Conservation (phyloP, 2,113 vertebrate genomes). For the Microcebus lehilahytsara region DNA sequence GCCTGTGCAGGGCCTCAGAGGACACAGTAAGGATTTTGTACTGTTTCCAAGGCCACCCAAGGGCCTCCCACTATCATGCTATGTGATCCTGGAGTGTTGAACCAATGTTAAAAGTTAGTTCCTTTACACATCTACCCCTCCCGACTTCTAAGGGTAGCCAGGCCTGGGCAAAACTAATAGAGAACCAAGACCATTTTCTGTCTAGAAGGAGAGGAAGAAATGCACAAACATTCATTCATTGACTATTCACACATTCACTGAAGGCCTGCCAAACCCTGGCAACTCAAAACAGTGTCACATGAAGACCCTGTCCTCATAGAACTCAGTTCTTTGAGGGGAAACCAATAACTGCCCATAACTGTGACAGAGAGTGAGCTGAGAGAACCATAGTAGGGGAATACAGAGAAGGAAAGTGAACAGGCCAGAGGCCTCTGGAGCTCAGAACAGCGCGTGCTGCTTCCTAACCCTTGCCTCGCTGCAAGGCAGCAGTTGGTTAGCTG, state of each 20-base stretch:
- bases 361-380: not conserved
- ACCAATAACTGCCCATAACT: not conserved
- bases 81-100: not conserved
- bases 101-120: not conserved
- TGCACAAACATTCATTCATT: not conserved
- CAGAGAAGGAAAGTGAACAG: not conserved
- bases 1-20: not conserved
- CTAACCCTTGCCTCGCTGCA: not conserved
- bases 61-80: not conserved
- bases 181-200: slow-evolving; percentile 3
- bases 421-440: not conserved
- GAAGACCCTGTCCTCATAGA: not conserved
- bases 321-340: not conserved
- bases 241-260: not conserved
- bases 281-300: not conserved
- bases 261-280: not conserved
- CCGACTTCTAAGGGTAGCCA: not conserved
- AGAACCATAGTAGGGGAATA: not conserved
- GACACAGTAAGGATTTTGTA: not conserved
- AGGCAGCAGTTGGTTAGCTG: not conserved
- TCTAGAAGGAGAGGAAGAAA: not conserved
- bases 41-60: not conserved
- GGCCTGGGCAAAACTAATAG: not conserved
- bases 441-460: not conserved
- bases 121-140: not conserved